Percentiles rank a stretch among this genome's conserved stretches.
Conservation (phyloP, 2,797 vertebrate species). For the Megaceryle alcyon region DNA sequence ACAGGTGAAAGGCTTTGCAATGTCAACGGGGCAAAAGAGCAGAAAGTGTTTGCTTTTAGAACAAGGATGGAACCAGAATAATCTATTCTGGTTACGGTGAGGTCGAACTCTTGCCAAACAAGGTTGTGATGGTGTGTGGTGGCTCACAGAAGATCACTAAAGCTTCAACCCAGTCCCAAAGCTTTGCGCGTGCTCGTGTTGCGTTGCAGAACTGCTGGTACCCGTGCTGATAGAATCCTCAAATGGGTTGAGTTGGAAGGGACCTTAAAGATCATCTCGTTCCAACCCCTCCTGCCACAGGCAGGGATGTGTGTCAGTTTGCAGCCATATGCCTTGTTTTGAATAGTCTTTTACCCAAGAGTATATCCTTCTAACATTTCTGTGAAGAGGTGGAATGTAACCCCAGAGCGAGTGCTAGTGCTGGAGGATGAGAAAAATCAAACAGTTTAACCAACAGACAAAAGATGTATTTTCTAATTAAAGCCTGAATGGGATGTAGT, state of each 20-base stretch:
- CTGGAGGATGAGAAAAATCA: not conserved
- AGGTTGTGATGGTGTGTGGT: not conserved
- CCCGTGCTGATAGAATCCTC: no score
- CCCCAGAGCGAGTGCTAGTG: not conserved
- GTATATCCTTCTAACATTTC: not conserved
- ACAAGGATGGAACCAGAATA: not conserved
- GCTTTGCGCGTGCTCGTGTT: accelerated
- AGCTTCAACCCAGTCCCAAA: not conserved
- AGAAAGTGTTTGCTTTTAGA: not conserved
- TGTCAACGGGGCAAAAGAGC: not conserved
- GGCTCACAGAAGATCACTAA: no score
- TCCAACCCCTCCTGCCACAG: no score
- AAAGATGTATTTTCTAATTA: not conserved
- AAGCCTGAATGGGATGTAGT: not conserved
- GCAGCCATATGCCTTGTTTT: not conserved
- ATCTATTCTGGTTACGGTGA: not conserved
- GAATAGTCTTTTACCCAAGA: not conserved
- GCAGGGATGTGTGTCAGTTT: no score
- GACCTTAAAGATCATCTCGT: no score
- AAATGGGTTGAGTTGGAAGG: no score
- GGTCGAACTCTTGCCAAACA: not conserved
- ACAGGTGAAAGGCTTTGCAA: not conserved
- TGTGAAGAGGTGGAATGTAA: not conserved
- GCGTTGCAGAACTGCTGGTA: no score
- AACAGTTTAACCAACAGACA: not conserved